phyloP scores from a whole-genome alignment of 1,140 invertebrate species.

The Panulirus ornatus region DNA sequence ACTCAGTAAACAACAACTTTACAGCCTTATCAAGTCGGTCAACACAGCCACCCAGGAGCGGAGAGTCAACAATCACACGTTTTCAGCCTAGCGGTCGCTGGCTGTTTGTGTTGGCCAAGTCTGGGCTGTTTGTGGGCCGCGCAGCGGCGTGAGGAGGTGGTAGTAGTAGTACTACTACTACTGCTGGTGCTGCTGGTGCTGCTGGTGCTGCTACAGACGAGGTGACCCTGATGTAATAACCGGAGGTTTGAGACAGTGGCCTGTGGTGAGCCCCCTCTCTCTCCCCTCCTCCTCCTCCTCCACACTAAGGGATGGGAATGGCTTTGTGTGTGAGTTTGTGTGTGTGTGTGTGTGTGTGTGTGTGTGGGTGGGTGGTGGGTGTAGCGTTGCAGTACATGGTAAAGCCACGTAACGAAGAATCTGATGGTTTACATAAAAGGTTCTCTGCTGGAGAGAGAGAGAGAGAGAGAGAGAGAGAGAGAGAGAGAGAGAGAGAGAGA shows the following conservation, averaged over 20 bases:
- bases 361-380: background rate
- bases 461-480: constrained; percentile 42
- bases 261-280: too few species aligned
- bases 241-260: too few species aligned
- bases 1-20: constrained; percentile 48
- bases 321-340: background rate
- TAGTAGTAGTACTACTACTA: background rate
- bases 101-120: constrained; percentile 6
- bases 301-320: too few species aligned
- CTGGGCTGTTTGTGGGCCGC: background rate
- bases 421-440: too few species aligned
- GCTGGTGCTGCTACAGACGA: background rate
- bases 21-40: constrained; percentile 38
- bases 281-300: too few species aligned
- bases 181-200: background rate
- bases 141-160: background rate
- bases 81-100: background rate
- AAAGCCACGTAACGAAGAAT: too few species aligned
- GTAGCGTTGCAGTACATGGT: background rate
- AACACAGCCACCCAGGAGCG: constrained; percentile 27
- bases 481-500: constrained; percentile 18
- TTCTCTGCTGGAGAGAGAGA: constrained; percentile 17
- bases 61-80: constrained; percentile 2
- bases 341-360: constrained; percentile 2
- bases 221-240: background rate